These are phyloP conservation scores for Acromyrmex echinatior DNA, from an alignment of 1,140 invertebrate species.

Conservation along the genomic window DNA sequence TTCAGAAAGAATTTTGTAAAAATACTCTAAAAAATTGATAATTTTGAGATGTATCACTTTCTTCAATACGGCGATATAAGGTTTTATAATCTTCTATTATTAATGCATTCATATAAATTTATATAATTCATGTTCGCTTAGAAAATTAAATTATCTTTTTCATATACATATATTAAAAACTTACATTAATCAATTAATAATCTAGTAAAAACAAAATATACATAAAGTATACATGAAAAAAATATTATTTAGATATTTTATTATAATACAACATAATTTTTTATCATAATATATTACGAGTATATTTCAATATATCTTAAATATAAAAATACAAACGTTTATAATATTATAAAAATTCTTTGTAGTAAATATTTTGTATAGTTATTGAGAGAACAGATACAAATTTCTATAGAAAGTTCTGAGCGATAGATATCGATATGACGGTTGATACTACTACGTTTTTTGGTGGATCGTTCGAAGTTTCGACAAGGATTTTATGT, in stretches of 20 bases:
- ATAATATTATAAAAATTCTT: not conserved
- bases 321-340: not conserved
- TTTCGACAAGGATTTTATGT: slow-evolving; percentile 68
- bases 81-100: too few relatives aligned
- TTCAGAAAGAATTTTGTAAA: too few relatives aligned
- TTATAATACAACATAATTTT: not conserved
- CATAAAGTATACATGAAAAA: not conserved
- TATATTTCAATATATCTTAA: not conserved
- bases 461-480: slow-evolving; percentile 2
- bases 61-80: too few relatives aligned
- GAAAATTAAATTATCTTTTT: not conserved
- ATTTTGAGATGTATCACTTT: too few relatives aligned
- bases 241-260: not conserved
- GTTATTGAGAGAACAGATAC: not conserved
- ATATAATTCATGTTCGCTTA: not conserved
- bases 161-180: too few relatives aligned
- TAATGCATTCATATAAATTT: not conserved
- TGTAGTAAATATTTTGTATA: not conserved
- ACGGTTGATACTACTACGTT: slow-evolving; percentile 70
- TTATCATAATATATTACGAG: not conserved
- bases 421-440: slow-evolving; percentile 67
- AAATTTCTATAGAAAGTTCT: not conserved
- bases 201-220: not conserved
- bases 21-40: too few relatives aligned
- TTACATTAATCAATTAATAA: not conserved